A percentile compares a stretch with the other conserved stretches of the same genome.
These are phyloP conservation scores for Anabacerthia variegaticeps DNA, from an alignment of 2,797 vertebrate genomes.

Conservation along the genomic window DNA sequence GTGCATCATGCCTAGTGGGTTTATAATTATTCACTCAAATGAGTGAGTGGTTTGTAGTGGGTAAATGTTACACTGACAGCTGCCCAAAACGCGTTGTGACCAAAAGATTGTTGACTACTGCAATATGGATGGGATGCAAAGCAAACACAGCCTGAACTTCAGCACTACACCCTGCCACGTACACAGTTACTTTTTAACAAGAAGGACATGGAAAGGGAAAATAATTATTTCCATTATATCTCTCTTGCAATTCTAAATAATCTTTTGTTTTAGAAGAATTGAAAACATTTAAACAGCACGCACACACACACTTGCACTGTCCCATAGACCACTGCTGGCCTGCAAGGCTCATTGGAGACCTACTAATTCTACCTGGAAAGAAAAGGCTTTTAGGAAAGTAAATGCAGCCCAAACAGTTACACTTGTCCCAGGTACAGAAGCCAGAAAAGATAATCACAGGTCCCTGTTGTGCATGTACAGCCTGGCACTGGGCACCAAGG, in stretches of 20 bases:
- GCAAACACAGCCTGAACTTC: constrained; percentile 27
- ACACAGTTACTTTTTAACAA: constrained; percentile 23
- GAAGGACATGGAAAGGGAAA: background rate
- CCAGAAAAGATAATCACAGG: fast-evolving
- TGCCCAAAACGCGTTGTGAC: background rate
- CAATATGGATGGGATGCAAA: background rate
- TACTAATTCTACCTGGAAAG: background rate
- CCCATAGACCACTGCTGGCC: background rate
- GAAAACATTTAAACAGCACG: background rate
- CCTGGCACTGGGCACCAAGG: background rate
- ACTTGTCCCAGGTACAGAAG: background rate
- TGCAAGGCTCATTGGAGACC: background rate
- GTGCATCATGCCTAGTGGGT: background rate
- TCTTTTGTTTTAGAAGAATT: background rate
- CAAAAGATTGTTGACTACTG: background rate
- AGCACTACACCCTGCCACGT: background rate
- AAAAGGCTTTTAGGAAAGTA: background rate
- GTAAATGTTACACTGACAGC: background rate
- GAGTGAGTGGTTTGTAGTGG: background rate
- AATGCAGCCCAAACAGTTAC: background rate
- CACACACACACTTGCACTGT: background rate
- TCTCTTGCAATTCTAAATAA: background rate
- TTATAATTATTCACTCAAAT: background rate
- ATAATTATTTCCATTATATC: background rate
- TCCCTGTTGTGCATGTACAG: background rate